phyloP scores from a whole-genome alignment of 2,113 vertebrate genomes.

The Sinocyclocheilus anshuiensis region DNA sequence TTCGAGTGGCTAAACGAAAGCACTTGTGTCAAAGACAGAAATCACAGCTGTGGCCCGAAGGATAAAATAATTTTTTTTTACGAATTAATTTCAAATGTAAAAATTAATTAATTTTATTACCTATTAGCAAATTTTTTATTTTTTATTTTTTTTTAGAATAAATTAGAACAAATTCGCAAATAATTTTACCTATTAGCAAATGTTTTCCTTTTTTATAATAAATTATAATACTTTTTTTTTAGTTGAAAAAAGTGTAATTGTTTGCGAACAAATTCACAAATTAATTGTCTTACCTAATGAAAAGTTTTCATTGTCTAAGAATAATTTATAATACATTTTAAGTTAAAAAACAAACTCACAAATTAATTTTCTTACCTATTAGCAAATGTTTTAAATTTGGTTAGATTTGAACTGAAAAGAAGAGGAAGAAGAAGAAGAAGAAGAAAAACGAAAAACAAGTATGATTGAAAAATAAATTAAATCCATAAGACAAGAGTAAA shows the following conservation, averaged over 20 bases:
- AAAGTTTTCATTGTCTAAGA: too few species aligned
- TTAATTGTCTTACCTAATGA: too few species aligned
- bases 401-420: background rate
- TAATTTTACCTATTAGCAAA: too few species aligned
- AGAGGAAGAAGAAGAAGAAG: background rate
- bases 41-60: background rate
- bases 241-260: too few species aligned
- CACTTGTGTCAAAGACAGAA: constrained; percentile 24
- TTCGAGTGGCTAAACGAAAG: constrained; percentile 51
- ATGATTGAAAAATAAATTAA: background rate
- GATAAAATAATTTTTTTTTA: background rate
- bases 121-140: background rate
- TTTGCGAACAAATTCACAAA: too few species aligned
- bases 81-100: background rate
- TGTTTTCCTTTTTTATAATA: too few species aligned
- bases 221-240: too few species aligned
- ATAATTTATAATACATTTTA: too few species aligned
- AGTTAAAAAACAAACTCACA: too few species aligned
- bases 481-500: background rate
- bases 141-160: too few species aligned
- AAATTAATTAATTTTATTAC: background rate
- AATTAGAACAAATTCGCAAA: too few species aligned
- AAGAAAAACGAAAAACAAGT: background rate
- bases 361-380: background rate
- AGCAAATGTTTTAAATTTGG: background rate